Evolutionary conservation across 2,113 vertebrate genomes (phyloP), one percentile per base, ranked within the genome.

Genomic region (Hiodon alosoides): DNA sequence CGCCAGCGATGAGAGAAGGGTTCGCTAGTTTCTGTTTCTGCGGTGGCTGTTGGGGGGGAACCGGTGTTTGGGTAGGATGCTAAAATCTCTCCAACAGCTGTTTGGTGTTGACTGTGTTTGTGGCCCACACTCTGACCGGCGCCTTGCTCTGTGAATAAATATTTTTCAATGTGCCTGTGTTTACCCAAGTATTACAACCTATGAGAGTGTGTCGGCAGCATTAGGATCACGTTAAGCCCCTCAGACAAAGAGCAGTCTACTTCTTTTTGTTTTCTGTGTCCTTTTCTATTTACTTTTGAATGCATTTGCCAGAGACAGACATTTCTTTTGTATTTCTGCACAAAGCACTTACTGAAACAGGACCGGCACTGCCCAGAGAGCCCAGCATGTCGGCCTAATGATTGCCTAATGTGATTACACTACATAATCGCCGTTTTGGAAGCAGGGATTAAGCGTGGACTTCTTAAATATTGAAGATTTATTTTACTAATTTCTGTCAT

Each of bases 341-440:
- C 87, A 79, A 83, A 82, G 87, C 89, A 90, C 90, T 89, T 90
- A 80, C 77, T 78, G 74, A 87, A 82, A 69, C 78, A 53, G 58
- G 66, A 68, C 54, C 10, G 1, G 78, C n/a, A 53, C 69, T 77
- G 78, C 74, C 71, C 17, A 83, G 50, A 78, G 60, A 31, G 31
- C 31, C 31, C 31, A 31, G 31, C 31, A 31, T 31, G 31, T 31
- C 31, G 31, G 31, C 31, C 31, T 31, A 31, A 77, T 73, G 76
- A 69, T 68, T 83, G 69, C 78, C 31, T 31, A 31, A 31, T 31
- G 31, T 31, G 7, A 67, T 76, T 60, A 76, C 75, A 76, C 72
- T 77, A 73, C 50, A 16, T 31, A 31, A 31, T 53, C 52, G 67
- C 79, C 83, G 76, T 79, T 84, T 75, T 85, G 87, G 4, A 47